A percentile compares a stretch with the other conserved stretches of the same genome.
Evolutionary conservation across 23 tunicate species (phyloP).

Genomic region (Ascidia mentula): DNA sequence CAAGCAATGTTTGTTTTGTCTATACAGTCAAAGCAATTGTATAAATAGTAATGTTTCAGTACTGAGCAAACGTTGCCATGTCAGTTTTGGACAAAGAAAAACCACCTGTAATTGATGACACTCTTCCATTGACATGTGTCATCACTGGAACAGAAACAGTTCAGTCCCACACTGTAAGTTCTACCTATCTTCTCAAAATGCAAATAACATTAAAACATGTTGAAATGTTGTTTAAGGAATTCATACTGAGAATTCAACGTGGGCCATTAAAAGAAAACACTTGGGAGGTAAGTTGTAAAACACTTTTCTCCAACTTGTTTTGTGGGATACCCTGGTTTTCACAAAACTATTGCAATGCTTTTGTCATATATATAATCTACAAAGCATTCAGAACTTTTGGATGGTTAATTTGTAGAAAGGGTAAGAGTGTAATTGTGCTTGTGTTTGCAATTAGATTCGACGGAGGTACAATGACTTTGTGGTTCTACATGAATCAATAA

Average conservation of each 20-base stretch:
- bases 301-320: neutral
- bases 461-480: slow-evolving; percentile 93
- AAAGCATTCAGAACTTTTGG: no score
- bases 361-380: no score
- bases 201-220: neutral
- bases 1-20: no score
- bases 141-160: slow-evolving; percentile 88
- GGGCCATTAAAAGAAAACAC: slow-evolving; percentile 79
- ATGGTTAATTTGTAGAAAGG: no score
- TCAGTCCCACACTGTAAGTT: slow-evolving; percentile 86
- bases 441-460: slow-evolving; percentile 57
- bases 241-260: slow-evolving; percentile 73
- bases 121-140: slow-evolving; percentile 45
- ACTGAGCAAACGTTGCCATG: slow-evolving; percentile 20
- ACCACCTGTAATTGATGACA: slow-evolving; percentile 63
- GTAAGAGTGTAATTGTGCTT: no score
- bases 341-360: no score
- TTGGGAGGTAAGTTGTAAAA: slow-evolving; percentile 65
- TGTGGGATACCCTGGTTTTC: no score
- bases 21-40: no score
- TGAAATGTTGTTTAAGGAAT: slow-evolving; percentile 72
- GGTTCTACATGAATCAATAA: slow-evolving; percentile 60
- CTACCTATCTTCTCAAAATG: neutral
- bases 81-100: slow-evolving; percentile 61
- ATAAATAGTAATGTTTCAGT: neutral